Evolutionary conservation across 2,113 vertebrate genomes (phyloP).

Genomic region (Coturnix japonica): DNA sequence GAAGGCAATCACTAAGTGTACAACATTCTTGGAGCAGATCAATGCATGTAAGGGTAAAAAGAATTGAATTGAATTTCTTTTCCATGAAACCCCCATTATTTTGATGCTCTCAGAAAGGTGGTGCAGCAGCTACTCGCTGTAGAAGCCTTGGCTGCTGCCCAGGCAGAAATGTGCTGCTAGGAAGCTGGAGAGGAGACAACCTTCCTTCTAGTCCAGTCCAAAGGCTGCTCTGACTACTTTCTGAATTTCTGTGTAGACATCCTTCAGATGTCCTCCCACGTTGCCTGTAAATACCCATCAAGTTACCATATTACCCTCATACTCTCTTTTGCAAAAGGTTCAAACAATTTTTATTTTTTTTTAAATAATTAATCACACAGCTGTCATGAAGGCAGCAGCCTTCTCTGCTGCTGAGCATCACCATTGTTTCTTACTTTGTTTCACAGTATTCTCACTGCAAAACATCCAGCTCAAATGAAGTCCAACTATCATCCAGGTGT

Average conservation of each 20-base stretch:
- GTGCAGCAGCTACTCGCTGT: no score
- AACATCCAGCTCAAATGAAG: neutral
- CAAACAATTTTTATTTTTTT: neutral
- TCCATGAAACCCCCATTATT: neutral
- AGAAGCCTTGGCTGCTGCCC: neutral
- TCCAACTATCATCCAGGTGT: no score
- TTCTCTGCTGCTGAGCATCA: neutral
- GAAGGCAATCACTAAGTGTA: no score
- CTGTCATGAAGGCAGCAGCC: neutral
- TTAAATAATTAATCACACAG: neutral
- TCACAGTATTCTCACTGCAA: neutral
- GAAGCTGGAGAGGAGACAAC: neutral
- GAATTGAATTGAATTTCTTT: neutral
- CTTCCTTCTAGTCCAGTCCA: neutral
- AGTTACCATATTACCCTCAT: neutral
- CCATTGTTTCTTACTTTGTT: neutral
- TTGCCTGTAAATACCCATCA: neutral
- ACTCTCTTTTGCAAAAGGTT: neutral
- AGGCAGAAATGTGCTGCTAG: neutral
- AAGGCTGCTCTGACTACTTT: neutral
- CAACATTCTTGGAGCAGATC: neutral
- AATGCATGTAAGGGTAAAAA: neutral
- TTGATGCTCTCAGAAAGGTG: neutral
- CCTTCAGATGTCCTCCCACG: neutral
- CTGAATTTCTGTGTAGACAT: neutral